Base-by-base conservation (phyloP, 2,113 vertebrate species). In the Dendrocopos noguchii region DNA sequence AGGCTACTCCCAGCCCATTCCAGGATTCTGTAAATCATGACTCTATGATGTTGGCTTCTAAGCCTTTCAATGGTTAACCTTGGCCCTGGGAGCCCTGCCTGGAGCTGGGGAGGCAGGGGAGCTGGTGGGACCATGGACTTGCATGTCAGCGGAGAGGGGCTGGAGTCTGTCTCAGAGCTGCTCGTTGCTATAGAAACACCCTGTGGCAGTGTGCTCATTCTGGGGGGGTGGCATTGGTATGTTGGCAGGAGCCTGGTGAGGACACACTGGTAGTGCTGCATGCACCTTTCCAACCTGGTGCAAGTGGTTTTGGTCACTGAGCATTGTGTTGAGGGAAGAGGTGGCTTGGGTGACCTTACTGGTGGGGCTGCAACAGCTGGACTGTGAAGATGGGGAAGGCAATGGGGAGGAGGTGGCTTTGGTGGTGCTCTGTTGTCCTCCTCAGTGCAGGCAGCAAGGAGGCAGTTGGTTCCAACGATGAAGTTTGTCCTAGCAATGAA, bases 291-390 rank as follows among this genome's bases (percentile, higher is more conserved):
- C 1, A 6, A 60, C 66, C 66, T 29, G 53, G 15, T 29, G 12
- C 4, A 0, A 27, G 47, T 1, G 21, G 14, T 71, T 67, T 60
- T 11, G 77, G 70, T 8, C 4, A 0, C 34, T 12, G 1, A 24
- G 5, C 1, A 1, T 25, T 8, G 65, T 0, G 24, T 0, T 2
- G n/a, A 19, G 34, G 8, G 50, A 31, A 56, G 47, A 21, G 1
- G 5, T 89, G 79, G 21, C 20, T 31, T 36, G 24, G 28, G 14
- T 2, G 9, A 0, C 5, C 0, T 8, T 1, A 3, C n/a, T 39
- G 57, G 66, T 22, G 12, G 27, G 47, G 66, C 25, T 88, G 52
- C 31, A 5, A 2, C 17, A 59, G 39, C 57, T 4, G 0, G 6
- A 0, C 0, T 2, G 31, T 52, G 50, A 24, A 6, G 50, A 4